Conservation (phyloP, 2,113 vertebrate genomes). For the Progne subis region DNA sequence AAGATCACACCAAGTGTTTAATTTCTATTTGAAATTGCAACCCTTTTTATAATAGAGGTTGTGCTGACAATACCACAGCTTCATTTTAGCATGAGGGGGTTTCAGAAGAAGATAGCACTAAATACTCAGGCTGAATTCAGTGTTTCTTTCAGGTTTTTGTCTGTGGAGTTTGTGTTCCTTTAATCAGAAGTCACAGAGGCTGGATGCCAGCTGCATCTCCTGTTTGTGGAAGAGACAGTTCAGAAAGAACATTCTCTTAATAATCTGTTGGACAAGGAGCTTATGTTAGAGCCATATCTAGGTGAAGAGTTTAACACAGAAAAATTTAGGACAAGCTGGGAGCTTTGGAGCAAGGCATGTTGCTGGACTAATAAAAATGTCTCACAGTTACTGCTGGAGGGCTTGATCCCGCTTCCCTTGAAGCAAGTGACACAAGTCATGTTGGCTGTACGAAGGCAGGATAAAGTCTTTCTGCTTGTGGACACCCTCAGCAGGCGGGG, state of each 20-base stretch:
- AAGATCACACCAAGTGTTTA: not conserved
- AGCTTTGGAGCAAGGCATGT: slow-evolving; percentile 23
- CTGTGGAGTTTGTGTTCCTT: not conserved
- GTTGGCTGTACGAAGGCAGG: not conserved
- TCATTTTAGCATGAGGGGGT: not conserved
- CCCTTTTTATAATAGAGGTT: not conserved
- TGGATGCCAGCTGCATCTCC: not conserved
- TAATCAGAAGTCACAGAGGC: not conserved
- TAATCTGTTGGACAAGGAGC: not conserved
- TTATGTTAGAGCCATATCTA: not conserved
- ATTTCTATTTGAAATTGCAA: not conserved
- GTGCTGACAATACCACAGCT: not conserved
- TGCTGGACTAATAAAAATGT: not conserved
- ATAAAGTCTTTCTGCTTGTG: not conserved
- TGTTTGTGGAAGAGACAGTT: not conserved
- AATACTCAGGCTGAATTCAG: not conserved
- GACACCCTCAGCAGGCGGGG: slow-evolving; percentile 33
- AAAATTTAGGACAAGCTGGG: slow-evolving; percentile 8
- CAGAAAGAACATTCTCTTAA: slow-evolving; percentile 34
- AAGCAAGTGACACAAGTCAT: not conserved
- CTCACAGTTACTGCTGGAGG: not conserved
- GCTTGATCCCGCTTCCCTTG: slow-evolving; percentile 6
- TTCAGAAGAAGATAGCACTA: not conserved
- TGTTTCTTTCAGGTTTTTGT: not conserved
- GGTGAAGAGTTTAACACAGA: slow-evolving; percentile 38